Percentiles rank a stretch among this genome's conserved stretches.
phyloP scores from a whole-genome alignment of 1,140 invertebrate species.

The Monochamus saltuarius region DNA sequence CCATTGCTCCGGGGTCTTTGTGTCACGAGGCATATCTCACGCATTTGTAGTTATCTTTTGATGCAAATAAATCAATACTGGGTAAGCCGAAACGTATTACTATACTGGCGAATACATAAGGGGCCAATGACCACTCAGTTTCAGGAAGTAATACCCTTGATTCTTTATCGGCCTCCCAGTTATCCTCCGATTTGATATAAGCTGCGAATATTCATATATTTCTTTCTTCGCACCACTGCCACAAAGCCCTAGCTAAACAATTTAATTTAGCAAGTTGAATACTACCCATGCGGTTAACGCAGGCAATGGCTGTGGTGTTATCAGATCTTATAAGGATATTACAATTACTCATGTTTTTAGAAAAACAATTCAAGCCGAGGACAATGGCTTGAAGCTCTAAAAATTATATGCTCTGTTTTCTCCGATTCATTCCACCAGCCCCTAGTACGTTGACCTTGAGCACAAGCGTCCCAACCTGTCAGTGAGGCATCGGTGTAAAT shows the following conservation, averaged over 20 bases:
- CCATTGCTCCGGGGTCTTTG: background rate
- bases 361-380: slow-evolving; percentile 47
- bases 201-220: slow-evolving; percentile 45
- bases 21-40: too few relatives aligned
- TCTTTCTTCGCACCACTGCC: slow-evolving; percentile 48
- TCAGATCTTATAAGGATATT: slow-evolving; percentile 46
- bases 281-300: too few relatives aligned
- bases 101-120: slow-evolving; percentile 1
- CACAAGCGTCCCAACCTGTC: slow-evolving; percentile 46
- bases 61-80: too few relatives aligned
- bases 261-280: slow-evolving; percentile 48
- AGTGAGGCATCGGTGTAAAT: slow-evolving; percentile 49
- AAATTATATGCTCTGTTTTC: slow-evolving; percentile 44
- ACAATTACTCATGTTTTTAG: slow-evolving; percentile 33
- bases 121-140: slow-evolving; percentile 13
- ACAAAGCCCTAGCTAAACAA: slow-evolving; percentile 35
- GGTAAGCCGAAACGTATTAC: too few relatives aligned
- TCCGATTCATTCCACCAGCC: slow-evolving; percentile 40
- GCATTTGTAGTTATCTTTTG: too few relatives aligned
- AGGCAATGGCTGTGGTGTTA: slow-evolving; percentile 50
- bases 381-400: slow-evolving; percentile 47
- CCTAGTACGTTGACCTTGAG: slow-evolving; percentile 25
- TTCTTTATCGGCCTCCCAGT: slow-evolving; percentile 34
- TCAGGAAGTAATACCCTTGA: slow-evolving; percentile 22
- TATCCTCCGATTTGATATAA: slow-evolving; percentile 47